Conservation (phyloP, 2,888 invertebrate genomes). For the Hemaris fuciformis region DNA sequence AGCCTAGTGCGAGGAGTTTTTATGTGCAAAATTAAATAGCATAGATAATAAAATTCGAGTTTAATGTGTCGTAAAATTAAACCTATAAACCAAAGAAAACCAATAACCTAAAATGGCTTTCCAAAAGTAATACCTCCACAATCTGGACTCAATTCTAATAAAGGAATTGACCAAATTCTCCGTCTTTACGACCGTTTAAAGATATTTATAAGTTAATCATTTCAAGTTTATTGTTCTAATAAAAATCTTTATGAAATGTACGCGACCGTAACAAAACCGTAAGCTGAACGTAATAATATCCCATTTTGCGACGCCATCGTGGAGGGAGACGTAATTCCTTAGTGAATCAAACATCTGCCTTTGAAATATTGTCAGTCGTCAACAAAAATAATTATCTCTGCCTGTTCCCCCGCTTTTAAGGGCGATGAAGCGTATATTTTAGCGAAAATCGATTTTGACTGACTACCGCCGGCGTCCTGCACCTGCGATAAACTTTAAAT, state of each 20-base stretch:
- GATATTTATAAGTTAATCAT: slow-evolving; percentile 34
- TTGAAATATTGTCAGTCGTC: slow-evolving; percentile 54
- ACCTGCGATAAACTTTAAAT: neutral
- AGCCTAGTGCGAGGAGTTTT: too few relatives aligned
- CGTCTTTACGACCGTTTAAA: neutral
- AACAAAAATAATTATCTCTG: slow-evolving; percentile 62
- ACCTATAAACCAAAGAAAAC: neutral
- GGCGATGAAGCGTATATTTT: slow-evolving; percentile 50
- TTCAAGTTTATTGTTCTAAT: slow-evolving; percentile 42
- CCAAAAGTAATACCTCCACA: neutral
- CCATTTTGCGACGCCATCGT: slow-evolving; percentile 38
- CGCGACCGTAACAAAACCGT: slow-evolving; percentile 42
- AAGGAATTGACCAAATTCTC: neutral
- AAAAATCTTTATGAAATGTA: slow-evolving; percentile 48
- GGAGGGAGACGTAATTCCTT: slow-evolving; percentile 46
- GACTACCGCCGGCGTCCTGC: neutral
- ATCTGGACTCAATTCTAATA: slow-evolving; percentile 14
- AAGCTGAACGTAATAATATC: slow-evolving; percentile 42
- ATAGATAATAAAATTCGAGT: neutral
- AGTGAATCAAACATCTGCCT: slow-evolving; percentile 57
- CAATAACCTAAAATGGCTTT: neutral
- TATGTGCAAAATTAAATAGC: neutral
- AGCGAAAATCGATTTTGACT: slow-evolving; percentile 43
- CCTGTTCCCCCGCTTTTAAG: slow-evolving; percentile 48
- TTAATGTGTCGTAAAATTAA: neutral